Conservation (phyloP, 2,888 invertebrate species). For the Aquatica leii region DNA sequence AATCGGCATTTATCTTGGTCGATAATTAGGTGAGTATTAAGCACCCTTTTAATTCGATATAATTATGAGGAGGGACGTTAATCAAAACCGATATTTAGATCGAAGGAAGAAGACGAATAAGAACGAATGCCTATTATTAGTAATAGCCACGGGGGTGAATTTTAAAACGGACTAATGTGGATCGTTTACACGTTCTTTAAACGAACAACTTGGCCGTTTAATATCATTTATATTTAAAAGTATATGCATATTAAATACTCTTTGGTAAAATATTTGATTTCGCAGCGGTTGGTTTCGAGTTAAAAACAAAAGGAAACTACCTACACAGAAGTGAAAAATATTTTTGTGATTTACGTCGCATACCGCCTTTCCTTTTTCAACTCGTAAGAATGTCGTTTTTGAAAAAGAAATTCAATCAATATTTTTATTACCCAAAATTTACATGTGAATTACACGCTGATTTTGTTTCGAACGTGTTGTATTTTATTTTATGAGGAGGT, state of each 20-base stretch:
- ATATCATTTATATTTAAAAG: slow-evolving; percentile 38
- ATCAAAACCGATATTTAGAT: slow-evolving; percentile 35
- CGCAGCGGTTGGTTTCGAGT: slow-evolving; percentile 35
- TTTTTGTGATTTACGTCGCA: slow-evolving; percentile 31
- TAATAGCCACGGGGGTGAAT: slow-evolving; percentile 32
- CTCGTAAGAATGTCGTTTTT: not conserved
- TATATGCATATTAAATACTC: slow-evolving; percentile 40
- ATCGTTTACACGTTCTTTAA: slow-evolving; percentile 35
- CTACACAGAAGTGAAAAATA: slow-evolving; percentile 45
- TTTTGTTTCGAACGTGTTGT: slow-evolving; percentile 11
- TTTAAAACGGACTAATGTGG: slow-evolving; percentile 35
- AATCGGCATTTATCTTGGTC: slow-evolving; percentile 27
- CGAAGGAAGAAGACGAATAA: not conserved
- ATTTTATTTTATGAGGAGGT: slow-evolving; percentile 29
- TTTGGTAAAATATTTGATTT: slow-evolving; percentile 36
- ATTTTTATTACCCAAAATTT: slow-evolving; percentile 43
- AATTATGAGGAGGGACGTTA: slow-evolving; percentile 27
- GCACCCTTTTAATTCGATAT: slow-evolving; percentile 31
- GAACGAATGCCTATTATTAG: slow-evolving; percentile 31
- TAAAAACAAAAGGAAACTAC: slow-evolving; percentile 44
- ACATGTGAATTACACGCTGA: slow-evolving; percentile 41
- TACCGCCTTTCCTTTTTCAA: slow-evolving; percentile 6
- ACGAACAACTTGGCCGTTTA: slow-evolving; percentile 30
- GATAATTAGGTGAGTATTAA: slow-evolving; percentile 31
- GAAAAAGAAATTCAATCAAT: slow-evolving; percentile 33